Evolutionary conservation across 2,113 vertebrate species (phyloP), one percentile per base, ranked within the genome.

Genomic region (Coryphaenoides rupestris): DNA sequence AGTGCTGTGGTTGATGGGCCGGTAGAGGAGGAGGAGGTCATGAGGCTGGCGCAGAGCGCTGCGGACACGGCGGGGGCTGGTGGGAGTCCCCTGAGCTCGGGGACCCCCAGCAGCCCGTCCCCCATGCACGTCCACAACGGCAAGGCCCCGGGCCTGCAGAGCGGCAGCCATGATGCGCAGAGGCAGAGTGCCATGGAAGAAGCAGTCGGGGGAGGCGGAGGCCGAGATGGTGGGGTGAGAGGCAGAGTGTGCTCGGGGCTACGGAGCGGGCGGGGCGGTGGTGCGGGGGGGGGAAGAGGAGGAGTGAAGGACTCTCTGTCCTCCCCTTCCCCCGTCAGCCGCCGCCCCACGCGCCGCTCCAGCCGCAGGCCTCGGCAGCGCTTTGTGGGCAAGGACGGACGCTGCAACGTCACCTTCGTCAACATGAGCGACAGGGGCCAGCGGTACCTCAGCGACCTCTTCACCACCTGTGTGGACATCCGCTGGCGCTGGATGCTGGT

Each of bases 401-500:
- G 89, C 86, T 96, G 94, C 90, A 95, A 95, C 59, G 89, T 96
- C 83, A 89, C 93, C 80, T 95, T 95, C 54, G 88, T 94, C 86
- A 94, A 95, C 88, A 91, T 95, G 88, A 94, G 92, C 63, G 93
- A 93, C 75, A 92, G 92, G 84, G 90, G 93, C 83, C 93, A 94
- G 81, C 93, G 93, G 28, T 95, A 95, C 83, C 90, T 96, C 63
- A 93, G 87, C 1, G 94, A 96, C 84, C 89, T 96, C 72, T 96
- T 96, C 85, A 96, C 94, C 76, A 96, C 94, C 22, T 96, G 94
- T 49, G 93, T 96, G 83, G 94, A 96, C 73, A 91, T 95, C 69
- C 94, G 93, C 83, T 96, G 94, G 94, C 92, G 93, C 74, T 96
- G 94, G 94, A 95, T 96, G 94, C 84, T 94, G 21, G 87, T 95